Evolutionary conservation across 2,113 vertebrate species (phyloP).

Genomic region (Osmerus eperlanus): DNA sequence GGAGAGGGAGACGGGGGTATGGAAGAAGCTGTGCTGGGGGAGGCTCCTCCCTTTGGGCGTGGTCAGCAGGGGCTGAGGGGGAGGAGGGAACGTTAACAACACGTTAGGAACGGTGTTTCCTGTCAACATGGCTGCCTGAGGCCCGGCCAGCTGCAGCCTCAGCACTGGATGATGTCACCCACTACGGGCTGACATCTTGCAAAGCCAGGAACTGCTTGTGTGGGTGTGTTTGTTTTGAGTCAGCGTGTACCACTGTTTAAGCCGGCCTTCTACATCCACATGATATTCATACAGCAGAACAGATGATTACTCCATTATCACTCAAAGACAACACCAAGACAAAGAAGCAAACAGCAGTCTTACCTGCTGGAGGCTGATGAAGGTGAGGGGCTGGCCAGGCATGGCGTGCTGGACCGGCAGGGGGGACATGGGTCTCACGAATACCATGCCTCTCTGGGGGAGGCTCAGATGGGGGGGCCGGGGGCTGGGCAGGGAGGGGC

Average conservation of each 20-base stretch:
- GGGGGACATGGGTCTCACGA: slow-evolving; percentile 65
- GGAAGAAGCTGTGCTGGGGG: slow-evolving; percentile 81
- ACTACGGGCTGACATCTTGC: too few relatives aligned
- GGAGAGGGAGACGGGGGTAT: slow-evolving; percentile 73
- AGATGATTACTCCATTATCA: too few relatives aligned
- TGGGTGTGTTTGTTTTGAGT: too few relatives aligned
- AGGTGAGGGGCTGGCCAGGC: slow-evolving; percentile 56
- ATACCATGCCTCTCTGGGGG: slow-evolving; percentile 73
- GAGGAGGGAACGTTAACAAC: slow-evolving; percentile 38
- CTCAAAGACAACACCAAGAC: too few relatives aligned
- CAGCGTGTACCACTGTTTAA: too few relatives aligned
- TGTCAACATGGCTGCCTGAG: neutral
- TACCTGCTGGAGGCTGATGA: slow-evolving; percentile 72
- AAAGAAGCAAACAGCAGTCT: slow-evolving; percentile 9
- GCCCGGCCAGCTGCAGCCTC: too few relatives aligned
- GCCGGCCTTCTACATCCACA: too few relatives aligned
- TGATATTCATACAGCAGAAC: neutral
- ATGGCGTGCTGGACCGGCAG: slow-evolving; percentile 38
- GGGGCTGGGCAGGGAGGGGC: slow-evolving; percentile 41
- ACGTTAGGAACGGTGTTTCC: neutral
- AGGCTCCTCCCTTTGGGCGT: slow-evolving; percentile 75
- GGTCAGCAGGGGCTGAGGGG: slow-evolving; percentile 75
- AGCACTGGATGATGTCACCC: too few relatives aligned
- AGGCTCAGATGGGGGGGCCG: slow-evolving; percentile 52
- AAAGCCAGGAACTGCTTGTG: too few relatives aligned